Evolutionary conservation across 2,113 vertebrate genomes (phyloP), one percentile per base, ranked within the genome.

Genomic region (Ammodytes dubius): DNA sequence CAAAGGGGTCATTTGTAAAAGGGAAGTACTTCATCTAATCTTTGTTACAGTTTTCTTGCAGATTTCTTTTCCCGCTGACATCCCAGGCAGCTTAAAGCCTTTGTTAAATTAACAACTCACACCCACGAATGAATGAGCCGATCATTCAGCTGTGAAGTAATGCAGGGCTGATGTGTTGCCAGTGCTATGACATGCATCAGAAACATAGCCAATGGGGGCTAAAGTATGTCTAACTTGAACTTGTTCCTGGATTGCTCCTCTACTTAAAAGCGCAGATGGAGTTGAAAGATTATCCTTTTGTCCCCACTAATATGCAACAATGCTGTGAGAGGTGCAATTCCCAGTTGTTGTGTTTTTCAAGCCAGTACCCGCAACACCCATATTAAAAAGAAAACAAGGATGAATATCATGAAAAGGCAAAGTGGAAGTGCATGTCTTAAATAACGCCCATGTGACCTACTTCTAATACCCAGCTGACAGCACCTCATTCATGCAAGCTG

Each of bases 101-200:
- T 92, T 85, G 75, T 87, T 90, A 88, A 90, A 37, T 77, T 47
- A 84, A 87, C 82, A 89, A 71, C 83, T 92, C 83, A 88, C 82
- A 83, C 75, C 79, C 83, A 81, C 56, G 82, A 91, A 83, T 79
- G 85, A 86, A 85, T 67, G 78, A 77, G 84, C 60, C 7, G 60
- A 85, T 90, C 78, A 77, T 43, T 89, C 81, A 84, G 58, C 74
- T 52, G 10, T 88, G 82, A 87, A 83, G 70, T 86, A 81, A 78
- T 74, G 78, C 78, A 54, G 74, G 54, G 69, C 45, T 79, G 53
- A 84, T 57, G 37, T 39, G 19, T 60, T 81, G 79, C 82, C 84
- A 88, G 84, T 43, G 39, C 75, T 88, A 79, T 86, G 89, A 94
- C 79, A 93, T 86, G 59, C 54, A 52, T 80, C 35, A 74, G 58